phyloP scores from a whole-genome alignment of 2,888 invertebrate species.

The Pedicia rivosa region DNA sequence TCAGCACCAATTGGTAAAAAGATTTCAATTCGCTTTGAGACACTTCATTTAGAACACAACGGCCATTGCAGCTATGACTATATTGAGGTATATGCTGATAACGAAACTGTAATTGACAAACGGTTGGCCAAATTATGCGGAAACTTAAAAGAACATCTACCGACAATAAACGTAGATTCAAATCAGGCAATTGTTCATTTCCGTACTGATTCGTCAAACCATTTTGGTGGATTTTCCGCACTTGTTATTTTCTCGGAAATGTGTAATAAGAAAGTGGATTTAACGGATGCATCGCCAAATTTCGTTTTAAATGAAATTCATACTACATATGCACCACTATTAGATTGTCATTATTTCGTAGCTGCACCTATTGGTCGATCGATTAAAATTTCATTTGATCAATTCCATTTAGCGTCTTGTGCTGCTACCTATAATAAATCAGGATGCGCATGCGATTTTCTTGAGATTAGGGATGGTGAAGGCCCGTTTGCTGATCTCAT shows the following conservation, averaged over 20 bases:
- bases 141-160: conserved; percentile 35
- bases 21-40: conserved; percentile 40
- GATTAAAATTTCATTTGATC: conserved; percentile 40
- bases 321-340: conserved; percentile 41
- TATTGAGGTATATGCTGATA: conserved; percentile 43
- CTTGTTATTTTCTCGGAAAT: conserved; percentile 44
- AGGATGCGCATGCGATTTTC: conserved; percentile 51
- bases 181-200: conserved; percentile 41
- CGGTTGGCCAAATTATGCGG: conserved; percentile 49
- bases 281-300: conserved; percentile 27
- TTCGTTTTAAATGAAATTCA: conserved; percentile 24
- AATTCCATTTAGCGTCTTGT: conserved; percentile 37
- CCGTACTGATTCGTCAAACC: conserved; percentile 29
- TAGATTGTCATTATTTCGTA: conserved; percentile 66
- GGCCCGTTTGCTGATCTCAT: conserved; percentile 47
- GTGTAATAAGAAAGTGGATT: conserved; percentile 51
- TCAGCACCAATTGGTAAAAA: conserved; percentile 37
- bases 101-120: conserved; percentile 20
- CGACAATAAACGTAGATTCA: conserved; percentile 40
- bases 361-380: conserved; percentile 40
- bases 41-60: conserved; percentile 37
- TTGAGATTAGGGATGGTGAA: conserved; percentile 59
- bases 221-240: conserved; percentile 40
- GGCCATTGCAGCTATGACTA: conserved; percentile 40
- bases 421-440: conserved; percentile 28